Evolutionary conservation across 2,113 vertebrate genomes (phyloP), one percentile per base, ranked within the genome.

Genomic region (Macrotus californicus): DNA sequence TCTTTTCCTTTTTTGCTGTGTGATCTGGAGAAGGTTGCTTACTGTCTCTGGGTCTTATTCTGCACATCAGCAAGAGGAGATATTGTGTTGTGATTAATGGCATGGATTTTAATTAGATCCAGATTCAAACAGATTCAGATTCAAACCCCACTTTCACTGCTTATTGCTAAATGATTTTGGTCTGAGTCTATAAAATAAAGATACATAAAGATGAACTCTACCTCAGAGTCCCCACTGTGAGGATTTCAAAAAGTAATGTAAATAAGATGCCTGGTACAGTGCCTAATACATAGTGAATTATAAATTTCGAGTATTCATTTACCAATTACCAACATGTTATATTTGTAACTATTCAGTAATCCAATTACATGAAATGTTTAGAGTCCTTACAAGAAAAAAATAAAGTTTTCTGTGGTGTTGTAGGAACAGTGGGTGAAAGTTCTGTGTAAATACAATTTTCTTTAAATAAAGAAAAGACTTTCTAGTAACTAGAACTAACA

Each of bases 401-500:
- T 6, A 36, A 14, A 46, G 11, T 46, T 86, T 59, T 36, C 73
- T 89, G 21, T 11, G 14, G 12, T 50, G 18, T 39, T 67, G 5
- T 24, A 67, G 15, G 46, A 70, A 19, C 31, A 67, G 14, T 34
- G 7, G 21, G 26, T 79, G 29, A 85, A 87, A 83, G 19, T 59
- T 50, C 11, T 8, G 84, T 24, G 22, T 26, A 84, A 39, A 3
- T 18, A 34, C 2, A 2, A 87, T 82, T 90, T 94, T 73, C 34
- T 85, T 86, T 82, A 22, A 90, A 34, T 75, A n/a, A 80, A 96
- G 46, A 70, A 92, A 89, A 61, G 82, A 84, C 59, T 64, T 91
- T 46, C 43, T 61, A 94, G 19, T 61, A 77, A 77, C 9, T 46
- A 66, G 21, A 90, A 69, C 29, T 54, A 94, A 76, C 4, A 70